Evolutionary conservation across 2,888 invertebrate species (phyloP).

Genomic region (Ectemnius continuus): DNA sequence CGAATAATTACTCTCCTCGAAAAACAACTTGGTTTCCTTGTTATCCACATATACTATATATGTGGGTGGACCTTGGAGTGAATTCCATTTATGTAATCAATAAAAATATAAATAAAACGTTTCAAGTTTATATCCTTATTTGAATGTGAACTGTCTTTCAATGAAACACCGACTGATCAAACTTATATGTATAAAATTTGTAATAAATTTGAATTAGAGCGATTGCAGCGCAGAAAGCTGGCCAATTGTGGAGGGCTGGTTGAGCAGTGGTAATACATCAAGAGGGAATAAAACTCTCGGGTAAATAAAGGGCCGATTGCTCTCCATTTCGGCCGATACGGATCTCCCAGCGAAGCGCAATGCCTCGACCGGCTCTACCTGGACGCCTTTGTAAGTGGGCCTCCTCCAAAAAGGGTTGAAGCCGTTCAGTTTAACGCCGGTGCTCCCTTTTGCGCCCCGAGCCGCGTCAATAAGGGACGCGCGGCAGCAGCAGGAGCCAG

Average conservation of each 20-base stretch:
- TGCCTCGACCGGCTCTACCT: neutral
- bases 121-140: too few species aligned
- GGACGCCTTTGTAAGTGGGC: conserved; percentile 19
- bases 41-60: neutral
- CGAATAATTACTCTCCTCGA: neutral
- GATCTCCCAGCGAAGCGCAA: neutral
- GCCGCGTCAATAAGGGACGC: conserved; percentile 41
- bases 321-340: conserved; percentile 2
- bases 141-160: too few species aligned
- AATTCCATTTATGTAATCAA: too few species aligned
- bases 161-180: too few species aligned
- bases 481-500: neutral
- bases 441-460: neutral
- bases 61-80: too few species aligned
- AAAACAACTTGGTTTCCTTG: neutral
- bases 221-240: too few species aligned
- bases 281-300: neutral
- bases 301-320: neutral
- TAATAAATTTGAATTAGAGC: too few species aligned
- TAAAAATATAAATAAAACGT: too few species aligned
- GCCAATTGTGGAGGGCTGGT: too few species aligned
- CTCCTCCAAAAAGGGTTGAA: conserved; percentile 32
- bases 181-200: too few species aligned
- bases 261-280: too few species aligned
- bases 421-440: conserved; percentile 36